These are phyloP conservation scores for Glaucomys volans DNA, from an alignment of 2,113 vertebrate genomes.

Conservation along the genomic window DNA sequence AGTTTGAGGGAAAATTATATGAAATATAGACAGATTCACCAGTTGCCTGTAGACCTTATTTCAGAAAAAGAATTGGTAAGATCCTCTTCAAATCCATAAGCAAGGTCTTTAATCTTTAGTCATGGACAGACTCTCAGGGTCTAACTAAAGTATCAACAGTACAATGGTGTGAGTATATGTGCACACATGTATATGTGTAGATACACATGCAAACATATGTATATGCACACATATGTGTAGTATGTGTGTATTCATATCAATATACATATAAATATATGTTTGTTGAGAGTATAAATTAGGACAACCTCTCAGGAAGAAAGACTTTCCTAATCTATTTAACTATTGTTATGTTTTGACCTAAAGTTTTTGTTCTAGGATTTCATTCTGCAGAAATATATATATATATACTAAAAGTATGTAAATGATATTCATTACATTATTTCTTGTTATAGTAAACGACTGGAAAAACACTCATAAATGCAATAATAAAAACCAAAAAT, in stretches of 20 bases:
- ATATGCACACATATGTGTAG: neutral
- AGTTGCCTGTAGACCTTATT: neutral
- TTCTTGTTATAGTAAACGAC: slow-evolving; percentile 5
- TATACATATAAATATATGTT: neutral
- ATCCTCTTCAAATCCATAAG: neutral
- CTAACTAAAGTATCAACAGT: neutral
- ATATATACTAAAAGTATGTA: neutral
- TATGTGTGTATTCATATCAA: neutral
- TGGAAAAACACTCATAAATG: neutral
- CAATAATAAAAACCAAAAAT: neutral
- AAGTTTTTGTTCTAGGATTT: neutral
- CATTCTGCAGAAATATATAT: neutral
- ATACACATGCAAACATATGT: neutral
- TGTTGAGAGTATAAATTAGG: neutral
- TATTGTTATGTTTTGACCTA: neutral
- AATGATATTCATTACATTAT: neutral
- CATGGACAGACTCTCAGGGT: neutral
- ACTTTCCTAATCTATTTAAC: neutral
- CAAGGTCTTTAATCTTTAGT: neutral
- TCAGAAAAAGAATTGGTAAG: neutral
- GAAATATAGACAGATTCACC: neutral
- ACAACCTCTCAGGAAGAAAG: neutral
- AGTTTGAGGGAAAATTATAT: neutral
- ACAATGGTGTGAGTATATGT: neutral
- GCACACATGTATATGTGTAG: neutral